These are phyloP conservation scores for Aphis craccivora DNA, from an alignment of 1,140 invertebrate genomes.

Conservation along the genomic window DNA sequence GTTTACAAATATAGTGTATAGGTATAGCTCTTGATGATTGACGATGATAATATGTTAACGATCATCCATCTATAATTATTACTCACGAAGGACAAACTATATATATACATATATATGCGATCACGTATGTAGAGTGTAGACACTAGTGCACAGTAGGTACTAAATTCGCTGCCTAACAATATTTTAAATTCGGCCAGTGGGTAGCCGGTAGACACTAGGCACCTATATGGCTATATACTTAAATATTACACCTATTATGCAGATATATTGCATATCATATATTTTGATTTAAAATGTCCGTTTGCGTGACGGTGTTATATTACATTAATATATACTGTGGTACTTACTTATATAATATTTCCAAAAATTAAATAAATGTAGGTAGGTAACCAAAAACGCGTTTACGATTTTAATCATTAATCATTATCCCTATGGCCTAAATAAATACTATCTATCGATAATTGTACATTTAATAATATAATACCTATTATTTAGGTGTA, in stretches of 20 bases:
- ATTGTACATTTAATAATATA: background rate
- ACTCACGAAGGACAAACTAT: background rate
- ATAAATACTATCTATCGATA: background rate
- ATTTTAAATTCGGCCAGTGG: too few species aligned
- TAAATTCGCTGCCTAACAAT: too few species aligned
- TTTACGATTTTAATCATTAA: background rate
- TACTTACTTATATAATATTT: background rate
- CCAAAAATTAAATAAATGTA: background rate
- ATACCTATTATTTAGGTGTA: background rate
- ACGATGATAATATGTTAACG: background rate
- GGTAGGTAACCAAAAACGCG: background rate
- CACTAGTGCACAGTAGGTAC: too few species aligned
- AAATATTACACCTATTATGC: too few species aligned
- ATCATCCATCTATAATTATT: background rate
- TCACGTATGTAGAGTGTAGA: too few species aligned
- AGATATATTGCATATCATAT: background rate
- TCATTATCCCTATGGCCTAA: too few species aligned
- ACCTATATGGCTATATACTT: too few species aligned
- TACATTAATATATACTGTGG: background rate
- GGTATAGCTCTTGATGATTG: background rate
- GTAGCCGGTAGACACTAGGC: too few species aligned
- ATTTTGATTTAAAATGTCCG: background rate
- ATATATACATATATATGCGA: background rate
- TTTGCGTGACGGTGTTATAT: background rate
- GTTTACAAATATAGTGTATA: too few species aligned